Percentiles rank a stretch among this genome's conserved stretches.
phyloP scores from a whole-genome alignment of 2,797 vertebrate genomes.

The Malurus splendens region DNA sequence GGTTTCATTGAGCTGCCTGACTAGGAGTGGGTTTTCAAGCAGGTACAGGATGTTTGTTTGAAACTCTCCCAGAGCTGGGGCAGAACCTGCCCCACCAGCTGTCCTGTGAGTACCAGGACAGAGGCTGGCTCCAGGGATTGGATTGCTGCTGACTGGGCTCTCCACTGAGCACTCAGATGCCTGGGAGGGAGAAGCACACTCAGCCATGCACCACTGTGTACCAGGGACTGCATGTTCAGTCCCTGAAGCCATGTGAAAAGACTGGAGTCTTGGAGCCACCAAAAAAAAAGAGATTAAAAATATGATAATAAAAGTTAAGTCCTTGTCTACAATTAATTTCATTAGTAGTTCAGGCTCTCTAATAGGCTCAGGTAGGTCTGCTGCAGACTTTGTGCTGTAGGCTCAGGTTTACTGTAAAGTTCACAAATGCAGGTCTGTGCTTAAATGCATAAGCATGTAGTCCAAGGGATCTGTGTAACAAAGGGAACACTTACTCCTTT shows the following conservation, averaged over 20 bases:
- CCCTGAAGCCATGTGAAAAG: not conserved
- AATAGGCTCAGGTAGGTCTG: rapidly evolving
- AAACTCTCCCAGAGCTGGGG: not conserved
- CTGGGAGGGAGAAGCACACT: not conserved
- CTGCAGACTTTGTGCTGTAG: not conserved
- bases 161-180: not conserved
- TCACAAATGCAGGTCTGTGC: not conserved
- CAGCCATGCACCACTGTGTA: rapidly evolving
- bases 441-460: rapidly evolving
- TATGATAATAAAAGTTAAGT: not conserved
- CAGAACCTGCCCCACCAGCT: not conserved
- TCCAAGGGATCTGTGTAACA: not conserved
- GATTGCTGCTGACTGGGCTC: not conserved
- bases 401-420: not conserved
- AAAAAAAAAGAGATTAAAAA: not conserved
- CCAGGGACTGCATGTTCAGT: not conserved
- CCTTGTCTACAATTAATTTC: not conserved
- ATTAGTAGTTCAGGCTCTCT: not conserved
- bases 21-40: not conserved
- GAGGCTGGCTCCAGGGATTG: not conserved
- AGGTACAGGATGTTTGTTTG: not conserved
- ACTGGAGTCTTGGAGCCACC: not conserved
- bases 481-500: not conserved
- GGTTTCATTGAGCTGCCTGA: not conserved
- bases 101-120: rapidly evolving